Percentiles rank a stretch among this genome's conserved stretches.
Conservation (phyloP, 2,888 invertebrate genomes). For the Steinernema carpocapsae region DNA sequence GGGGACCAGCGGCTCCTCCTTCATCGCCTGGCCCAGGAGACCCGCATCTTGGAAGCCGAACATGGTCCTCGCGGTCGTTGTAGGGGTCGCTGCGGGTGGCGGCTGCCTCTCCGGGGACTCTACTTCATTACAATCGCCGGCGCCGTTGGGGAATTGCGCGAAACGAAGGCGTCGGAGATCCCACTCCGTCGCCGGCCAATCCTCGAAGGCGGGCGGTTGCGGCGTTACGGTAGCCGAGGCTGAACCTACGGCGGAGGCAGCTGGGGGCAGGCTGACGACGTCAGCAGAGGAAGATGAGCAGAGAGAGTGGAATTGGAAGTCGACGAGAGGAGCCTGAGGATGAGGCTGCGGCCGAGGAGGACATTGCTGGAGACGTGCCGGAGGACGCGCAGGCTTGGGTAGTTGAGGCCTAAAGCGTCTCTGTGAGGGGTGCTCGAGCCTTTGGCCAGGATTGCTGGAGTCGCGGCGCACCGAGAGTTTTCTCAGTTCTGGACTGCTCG, state of each 20-base stretch:
- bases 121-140: slow-evolving; percentile 27
- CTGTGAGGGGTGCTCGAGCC: no score
- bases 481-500: no score
- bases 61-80: slow-evolving; percentile 39
- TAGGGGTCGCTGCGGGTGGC: slow-evolving; percentile 28
- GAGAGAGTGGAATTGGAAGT: background rate
- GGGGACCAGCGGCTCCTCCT: slow-evolving; percentile 45
- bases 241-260: background rate
- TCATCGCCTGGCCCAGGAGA: slow-evolving; percentile 43
- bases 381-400: no score
- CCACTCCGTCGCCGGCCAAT: slow-evolving; percentile 1
- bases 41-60: slow-evolving; percentile 48
- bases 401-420: no score
- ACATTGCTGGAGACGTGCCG: no score
- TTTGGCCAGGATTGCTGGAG: no score
- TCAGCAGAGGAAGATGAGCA: background rate
- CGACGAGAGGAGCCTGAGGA: background rate
- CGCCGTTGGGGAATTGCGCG: slow-evolving; percentile 30
- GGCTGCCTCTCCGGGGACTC: slow-evolving; percentile 32
- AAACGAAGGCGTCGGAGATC: background rate
- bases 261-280: background rate
- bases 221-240: slow-evolving; percentile 7
- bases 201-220: background rate
- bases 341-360: background rate
- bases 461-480: no score